phyloP scores from a whole-genome alignment of 1,140 invertebrate species.

The Mylabris phalerata region DNA sequence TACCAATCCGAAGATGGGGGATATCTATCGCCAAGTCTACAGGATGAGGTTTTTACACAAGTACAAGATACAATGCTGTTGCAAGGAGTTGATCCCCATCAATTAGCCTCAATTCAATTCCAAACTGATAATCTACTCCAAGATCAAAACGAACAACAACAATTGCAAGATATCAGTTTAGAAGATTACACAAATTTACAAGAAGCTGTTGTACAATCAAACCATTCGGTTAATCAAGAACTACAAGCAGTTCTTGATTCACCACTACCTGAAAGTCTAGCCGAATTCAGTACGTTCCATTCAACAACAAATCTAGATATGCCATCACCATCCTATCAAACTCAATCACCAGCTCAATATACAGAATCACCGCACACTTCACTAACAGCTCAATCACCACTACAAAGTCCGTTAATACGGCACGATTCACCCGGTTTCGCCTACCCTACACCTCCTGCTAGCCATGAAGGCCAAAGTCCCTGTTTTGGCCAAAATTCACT shows the following conservation, averaged over 20 bases:
- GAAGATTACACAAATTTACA: constrained; percentile 53
- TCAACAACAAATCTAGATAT: constrained; percentile 45
- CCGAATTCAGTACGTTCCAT: constrained; percentile 72
- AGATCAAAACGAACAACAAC: constrained; percentile 55
- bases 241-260: constrained; percentile 67
- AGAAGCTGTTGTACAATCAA: constrained; percentile 49
- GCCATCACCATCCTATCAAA: constrained; percentile 42
- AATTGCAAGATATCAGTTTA: constrained; percentile 59
- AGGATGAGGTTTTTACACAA: constrained; percentile 71
- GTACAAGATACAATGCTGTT: constrained; percentile 64
- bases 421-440: constrained; percentile 61
- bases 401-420: constrained; percentile 56
- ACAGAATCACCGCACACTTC: constrained; percentile 44
- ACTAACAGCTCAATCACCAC: constrained; percentile 47
- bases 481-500: constrained; percentile 44
- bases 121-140: constrained; percentile 52
- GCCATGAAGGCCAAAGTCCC: constrained; percentile 68
- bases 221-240: constrained; percentile 60
- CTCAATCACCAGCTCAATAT: constrained; percentile 39
- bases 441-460: constrained; percentile 76
- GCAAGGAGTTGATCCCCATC: constrained; percentile 56
- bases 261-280: constrained; percentile 67
- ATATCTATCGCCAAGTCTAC: constrained; percentile 64
- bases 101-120: constrained; percentile 52
- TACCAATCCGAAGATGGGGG: constrained; percentile 59